Conservation (phyloP, 1,140 invertebrate genomes). For the Panonychus citri region DNA sequence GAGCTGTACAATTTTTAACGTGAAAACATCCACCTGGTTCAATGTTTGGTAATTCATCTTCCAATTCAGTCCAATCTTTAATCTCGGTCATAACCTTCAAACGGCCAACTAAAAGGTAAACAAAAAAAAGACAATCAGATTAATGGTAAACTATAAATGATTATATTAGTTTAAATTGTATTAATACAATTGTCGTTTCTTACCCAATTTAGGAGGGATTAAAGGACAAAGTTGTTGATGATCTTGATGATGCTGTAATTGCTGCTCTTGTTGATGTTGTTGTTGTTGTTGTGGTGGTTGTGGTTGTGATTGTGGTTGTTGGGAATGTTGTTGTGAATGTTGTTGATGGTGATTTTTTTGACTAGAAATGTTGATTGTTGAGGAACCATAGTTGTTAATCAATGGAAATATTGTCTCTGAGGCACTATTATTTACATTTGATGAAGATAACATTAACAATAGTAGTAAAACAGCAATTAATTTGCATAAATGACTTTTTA, state of each 20-base stretch:
- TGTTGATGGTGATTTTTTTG: no score
- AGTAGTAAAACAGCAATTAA: background rate
- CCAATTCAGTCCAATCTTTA: conserved; percentile 10
- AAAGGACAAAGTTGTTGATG: background rate
- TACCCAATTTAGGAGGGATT: background rate
- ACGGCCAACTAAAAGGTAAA: conserved; percentile 8
- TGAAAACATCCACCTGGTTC: conserved; percentile 15
- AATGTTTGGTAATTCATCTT: conserved; percentile 10
- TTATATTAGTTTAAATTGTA: background rate
- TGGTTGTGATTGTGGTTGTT: background rate
- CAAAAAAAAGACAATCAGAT: background rate
- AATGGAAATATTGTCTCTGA: background rate
- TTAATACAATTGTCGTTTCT: background rate
- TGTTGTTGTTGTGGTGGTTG: background rate
- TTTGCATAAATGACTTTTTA: background rate
- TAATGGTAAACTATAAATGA: background rate
- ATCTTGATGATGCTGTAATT: background rate
- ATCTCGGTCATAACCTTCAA: conserved; percentile 12
- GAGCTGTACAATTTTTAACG: conserved; percentile 15
- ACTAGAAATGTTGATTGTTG: no score
- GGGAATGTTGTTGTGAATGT: background rate
- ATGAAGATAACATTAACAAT: background rate
- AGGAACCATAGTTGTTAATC: no score
- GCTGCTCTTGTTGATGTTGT: background rate
- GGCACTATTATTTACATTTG: background rate